Conservation (phyloP, 2,113 vertebrate species). For the Osmerus eperlanus region DNA sequence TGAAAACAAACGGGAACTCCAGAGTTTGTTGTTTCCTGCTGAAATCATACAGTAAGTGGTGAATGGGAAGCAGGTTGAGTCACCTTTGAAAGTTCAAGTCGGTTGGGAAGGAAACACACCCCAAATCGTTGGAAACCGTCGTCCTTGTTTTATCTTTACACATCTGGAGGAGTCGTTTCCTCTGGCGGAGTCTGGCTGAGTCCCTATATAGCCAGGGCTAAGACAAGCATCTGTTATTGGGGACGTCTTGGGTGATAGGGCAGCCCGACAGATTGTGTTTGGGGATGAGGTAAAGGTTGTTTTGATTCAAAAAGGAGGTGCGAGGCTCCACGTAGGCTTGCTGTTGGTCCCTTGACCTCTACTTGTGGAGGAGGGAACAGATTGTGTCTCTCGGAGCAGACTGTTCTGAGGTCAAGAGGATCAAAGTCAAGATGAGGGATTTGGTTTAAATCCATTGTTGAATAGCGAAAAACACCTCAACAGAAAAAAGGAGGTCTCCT, state of each 20-base stretch:
- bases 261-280: slow-evolving; percentile 28
- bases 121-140: too few species aligned
- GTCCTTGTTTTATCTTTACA: not conserved
- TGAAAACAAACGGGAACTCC: slow-evolving; percentile 43
- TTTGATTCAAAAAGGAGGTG: slow-evolving; percentile 23
- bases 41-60: slow-evolving; percentile 9
- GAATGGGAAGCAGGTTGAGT: not conserved
- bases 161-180: slow-evolving; percentile 3
- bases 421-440: slow-evolving; percentile 11
- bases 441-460: not conserved
- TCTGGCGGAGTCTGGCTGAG: not conserved
- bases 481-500: too few species aligned
- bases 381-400: slow-evolving; percentile 36
- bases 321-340: slow-evolving; percentile 12
- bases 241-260: slow-evolving; percentile 18
- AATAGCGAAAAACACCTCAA: not conserved
- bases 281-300: slow-evolving; percentile 30
- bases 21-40: slow-evolving; percentile 16
- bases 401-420: slow-evolving; percentile 11
- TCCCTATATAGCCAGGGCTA: not conserved
- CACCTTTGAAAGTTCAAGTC: not conserved
- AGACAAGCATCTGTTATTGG: slow-evolving; percentile 32
- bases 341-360: slow-evolving; percentile 33
- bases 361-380: slow-evolving; percentile 14
- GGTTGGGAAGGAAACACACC: not conserved